Conservation (phyloP, 2,113 vertebrate species). For the Prochilodus magdalenae region DNA sequence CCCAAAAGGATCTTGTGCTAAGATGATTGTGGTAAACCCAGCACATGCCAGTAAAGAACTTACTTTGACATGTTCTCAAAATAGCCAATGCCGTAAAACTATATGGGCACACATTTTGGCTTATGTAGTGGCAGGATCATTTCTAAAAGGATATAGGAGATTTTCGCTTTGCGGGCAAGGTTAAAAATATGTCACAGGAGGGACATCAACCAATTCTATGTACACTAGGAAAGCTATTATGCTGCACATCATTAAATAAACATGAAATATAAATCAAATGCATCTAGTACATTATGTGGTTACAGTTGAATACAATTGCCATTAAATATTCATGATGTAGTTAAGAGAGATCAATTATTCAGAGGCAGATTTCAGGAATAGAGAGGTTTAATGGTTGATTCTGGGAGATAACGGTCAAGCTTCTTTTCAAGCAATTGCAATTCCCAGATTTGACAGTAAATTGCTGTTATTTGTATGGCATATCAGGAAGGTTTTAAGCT, state of each 20-base stretch:
- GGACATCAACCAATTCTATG: neutral
- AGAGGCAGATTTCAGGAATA: constrained; percentile 1
- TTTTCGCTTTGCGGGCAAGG: neutral
- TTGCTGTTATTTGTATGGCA: neutral
- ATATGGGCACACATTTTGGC: neutral
- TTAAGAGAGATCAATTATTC: neutral
- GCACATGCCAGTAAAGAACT: too few relatives aligned
- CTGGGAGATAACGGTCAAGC: neutral
- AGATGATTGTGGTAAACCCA: too few relatives aligned
- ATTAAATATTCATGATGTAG: constrained; percentile 12
- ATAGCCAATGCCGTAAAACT: neutral
- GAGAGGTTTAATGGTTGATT: neutral
- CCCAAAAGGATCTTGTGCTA: too few relatives aligned
- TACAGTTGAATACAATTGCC: neutral
- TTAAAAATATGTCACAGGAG: too few relatives aligned
- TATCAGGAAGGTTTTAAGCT: neutral
- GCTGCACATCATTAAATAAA: constrained; percentile 12
- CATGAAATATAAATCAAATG: neutral
- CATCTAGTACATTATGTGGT: neutral
- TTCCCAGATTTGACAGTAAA: neutral
- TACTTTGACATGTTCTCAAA: too few relatives aligned
- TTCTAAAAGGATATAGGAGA: neutral
- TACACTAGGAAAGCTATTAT: neutral
- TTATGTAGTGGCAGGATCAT: neutral
- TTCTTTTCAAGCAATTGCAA: neutral